Evolutionary conservation across 2,888 invertebrate genomes (phyloP).

Genomic region (Pegoplata infirma): DNA sequence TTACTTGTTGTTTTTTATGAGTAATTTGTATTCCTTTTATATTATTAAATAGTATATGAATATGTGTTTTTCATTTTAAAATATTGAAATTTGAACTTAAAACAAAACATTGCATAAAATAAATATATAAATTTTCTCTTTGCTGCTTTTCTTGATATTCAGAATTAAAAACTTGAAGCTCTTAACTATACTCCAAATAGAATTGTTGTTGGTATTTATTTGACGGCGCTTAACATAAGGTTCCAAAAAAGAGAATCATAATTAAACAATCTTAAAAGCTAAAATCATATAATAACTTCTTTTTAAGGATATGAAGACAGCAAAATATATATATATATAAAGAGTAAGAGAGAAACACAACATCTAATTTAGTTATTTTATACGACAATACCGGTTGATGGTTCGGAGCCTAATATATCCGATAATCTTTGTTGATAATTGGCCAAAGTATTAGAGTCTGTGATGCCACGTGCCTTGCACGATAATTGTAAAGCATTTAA

Average conservation of each 20-base stretch:
- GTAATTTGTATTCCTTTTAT: slow-evolving; percentile 20
- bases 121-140: slow-evolving; percentile 30
- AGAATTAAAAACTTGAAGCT: slow-evolving; percentile 38
- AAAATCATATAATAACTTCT: slow-evolving; percentile 32
- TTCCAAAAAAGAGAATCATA: slow-evolving; percentile 1
- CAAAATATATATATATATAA: neutral
- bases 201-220: slow-evolving; percentile 4
- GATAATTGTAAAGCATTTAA: slow-evolving; percentile 90
- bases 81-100: slow-evolving; percentile 49
- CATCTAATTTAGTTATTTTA: slow-evolving; percentile 73
- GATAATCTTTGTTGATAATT: slow-evolving; percentile 88
- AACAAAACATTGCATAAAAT: slow-evolving; percentile 47
- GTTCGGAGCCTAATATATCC: slow-evolving; percentile 85
- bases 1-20: slow-evolving; percentile 42
- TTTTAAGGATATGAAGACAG: slow-evolving; percentile 29
- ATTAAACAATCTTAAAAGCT: slow-evolving; percentile 53
- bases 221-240: neutral
- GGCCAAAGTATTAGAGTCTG: slow-evolving; percentile 81
- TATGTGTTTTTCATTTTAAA: slow-evolving; percentile 5
- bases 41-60: slow-evolving; percentile 3
- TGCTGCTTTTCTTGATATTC: slow-evolving; percentile 17
- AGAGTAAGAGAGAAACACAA: neutral
- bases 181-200: slow-evolving; percentile 22
- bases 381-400: slow-evolving; percentile 88
- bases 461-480: slow-evolving; percentile 81